A percentile compares a stretch with the other conserved stretches of the same genome.
phyloP scores from a whole-genome alignment of 1,140 invertebrate genomes.

The Papilio helenus region DNA sequence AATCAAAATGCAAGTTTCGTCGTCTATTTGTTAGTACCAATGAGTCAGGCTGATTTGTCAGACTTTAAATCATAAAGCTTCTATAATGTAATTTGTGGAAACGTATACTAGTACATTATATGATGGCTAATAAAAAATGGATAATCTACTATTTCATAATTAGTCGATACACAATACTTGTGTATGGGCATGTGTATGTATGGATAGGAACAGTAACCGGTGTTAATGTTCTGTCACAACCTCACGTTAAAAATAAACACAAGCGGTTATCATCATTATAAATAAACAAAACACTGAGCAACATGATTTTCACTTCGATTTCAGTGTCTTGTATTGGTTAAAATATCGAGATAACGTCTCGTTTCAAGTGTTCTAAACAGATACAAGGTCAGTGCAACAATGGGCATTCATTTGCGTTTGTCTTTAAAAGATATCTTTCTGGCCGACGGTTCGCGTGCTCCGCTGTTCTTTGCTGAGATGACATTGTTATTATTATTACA shows the following conservation, averaged over 20 bases:
- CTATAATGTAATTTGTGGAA: not conserved
- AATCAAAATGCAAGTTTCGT: not conserved
- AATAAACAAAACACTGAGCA: not conserved
- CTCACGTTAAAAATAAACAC: not conserved
- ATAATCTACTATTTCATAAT: not conserved
- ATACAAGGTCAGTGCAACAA: not conserved
- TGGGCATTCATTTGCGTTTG: conserved; percentile 6
- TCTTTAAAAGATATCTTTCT: not conserved
- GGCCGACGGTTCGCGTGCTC: not conserved
- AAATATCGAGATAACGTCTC: not conserved
- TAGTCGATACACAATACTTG: not conserved
- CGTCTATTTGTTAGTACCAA: not conserved
- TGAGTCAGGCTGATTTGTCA: not conserved
- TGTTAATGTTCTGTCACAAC: not conserved
- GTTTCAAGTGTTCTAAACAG: not conserved
- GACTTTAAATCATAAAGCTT: not conserved
- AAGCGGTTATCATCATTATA: not conserved
- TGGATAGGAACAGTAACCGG: no score
- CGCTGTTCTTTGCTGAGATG: no score
- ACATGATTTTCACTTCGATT: not conserved
- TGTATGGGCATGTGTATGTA: no score
- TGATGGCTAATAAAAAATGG: no score
- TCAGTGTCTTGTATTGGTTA: not conserved
- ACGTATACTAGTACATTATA: no score
- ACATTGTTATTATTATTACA: no score